Conservation (phyloP, 1,140 invertebrate species). For the Temnothorax curvispinosus region DNA sequence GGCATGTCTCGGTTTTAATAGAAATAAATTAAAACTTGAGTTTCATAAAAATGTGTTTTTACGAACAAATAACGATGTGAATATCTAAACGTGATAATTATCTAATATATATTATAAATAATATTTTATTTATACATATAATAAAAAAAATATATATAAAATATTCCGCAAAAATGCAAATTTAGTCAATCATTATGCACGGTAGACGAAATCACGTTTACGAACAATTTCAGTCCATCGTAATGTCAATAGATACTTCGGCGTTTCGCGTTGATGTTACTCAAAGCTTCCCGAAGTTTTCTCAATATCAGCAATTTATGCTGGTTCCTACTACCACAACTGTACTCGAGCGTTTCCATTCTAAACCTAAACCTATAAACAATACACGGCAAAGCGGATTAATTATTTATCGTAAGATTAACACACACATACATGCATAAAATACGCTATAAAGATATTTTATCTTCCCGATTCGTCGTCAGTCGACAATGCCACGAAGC, state of each 20-base stretch:
- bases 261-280: background rate
- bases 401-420: slow-evolving; percentile 27
- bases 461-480: background rate
- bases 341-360: background rate
- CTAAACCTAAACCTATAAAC: slow-evolving; percentile 23
- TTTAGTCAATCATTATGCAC: background rate
- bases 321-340: background rate
- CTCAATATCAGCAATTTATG: slow-evolving; percentile 9
- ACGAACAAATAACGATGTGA: background rate
- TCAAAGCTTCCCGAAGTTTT: background rate
- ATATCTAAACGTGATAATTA: background rate
- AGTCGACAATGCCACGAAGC: slow-evolving; percentile 11
- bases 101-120: background rate
- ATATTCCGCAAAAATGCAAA: background rate
- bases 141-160: background rate
- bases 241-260: slow-evolving; percentile 19
- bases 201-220: background rate
- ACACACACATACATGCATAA: background rate
- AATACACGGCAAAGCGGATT: background rate
- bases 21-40: background rate
- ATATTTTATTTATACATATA: too few relatives aligned
- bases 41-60: background rate
- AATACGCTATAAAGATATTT: background rate
- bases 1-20: background rate
- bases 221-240: background rate